Base-by-base conservation (phyloP, 2,888 invertebrate species). In the Scaptodrosophila latifasciaeformis region DNA sequence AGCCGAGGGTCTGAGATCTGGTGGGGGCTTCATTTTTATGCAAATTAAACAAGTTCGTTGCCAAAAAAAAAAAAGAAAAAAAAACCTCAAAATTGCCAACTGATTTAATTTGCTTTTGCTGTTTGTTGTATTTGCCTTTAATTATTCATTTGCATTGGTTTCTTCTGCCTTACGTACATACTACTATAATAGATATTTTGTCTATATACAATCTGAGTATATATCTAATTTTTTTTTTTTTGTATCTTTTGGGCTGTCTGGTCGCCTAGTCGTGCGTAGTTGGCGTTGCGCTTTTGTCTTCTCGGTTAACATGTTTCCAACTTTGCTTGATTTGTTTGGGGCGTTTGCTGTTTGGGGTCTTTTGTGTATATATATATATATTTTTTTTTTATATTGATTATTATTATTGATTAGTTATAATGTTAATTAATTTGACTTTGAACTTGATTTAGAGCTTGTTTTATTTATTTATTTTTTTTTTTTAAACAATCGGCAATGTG, bases 341-440 rank as follows among this genome's bases (percentile, higher is more conserved):
- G 15, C 10, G 15, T 15, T 37, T 37, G 37, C 10, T 49, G 31
- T 43, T 57, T 47, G 53, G 66, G 56, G 58, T 52, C 53, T 47
- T 54, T 59, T 24, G 35, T 31, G n/a, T n/a, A n/a, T n/a, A n/a
- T n/a, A n/a, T n/a, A n/a, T n/a, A n/a, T n/a, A n/a, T n/a, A n/a
- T 49, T 52, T 55, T 64, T 39, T 54, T 53, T 21, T 31, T 55
- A 50, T 48, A 10, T 49, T 12, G 43, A 40, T 54, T 58, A 54
- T 48, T 54, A 54, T 63, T 53, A 64, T 71, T 78, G 64, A 77
- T 71, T 65, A 64, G 68, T 43, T 60, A 70, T 70, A 70, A 70
- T 65, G 76, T 60, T 78, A 78, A 76, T 76, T 76, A 66, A 62
- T 72, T 70, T 78, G 76, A 70, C 76, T 76, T 79, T 76, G 76